Base-by-base conservation (phyloP, 2,797 vertebrate species). In the Aulostomus chinensis region DNA sequence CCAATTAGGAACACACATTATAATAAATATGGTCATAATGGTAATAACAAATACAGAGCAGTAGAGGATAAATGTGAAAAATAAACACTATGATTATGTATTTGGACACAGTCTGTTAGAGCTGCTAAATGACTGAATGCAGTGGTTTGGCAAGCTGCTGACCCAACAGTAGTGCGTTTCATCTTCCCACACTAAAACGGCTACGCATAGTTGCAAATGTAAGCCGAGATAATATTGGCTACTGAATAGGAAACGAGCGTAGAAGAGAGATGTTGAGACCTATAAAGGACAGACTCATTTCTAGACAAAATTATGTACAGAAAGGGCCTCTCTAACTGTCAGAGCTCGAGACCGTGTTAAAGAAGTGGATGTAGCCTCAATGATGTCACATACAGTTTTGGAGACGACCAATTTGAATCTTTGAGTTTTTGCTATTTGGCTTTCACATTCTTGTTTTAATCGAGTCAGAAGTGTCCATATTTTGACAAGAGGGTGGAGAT, bases 161-260 rank as follows among this genome's bases (percentile, higher is more conserved):
- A 83, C 58, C 78, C 70, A 69, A 72, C 68, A 73, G 45, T 60
- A 40, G 60, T 16, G n/a, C n/a, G 41, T 67, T 63, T 72, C 51
- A 68, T 71, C 68, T 39, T 16, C 49, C 30, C 65, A 65, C 68
- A 76, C 55, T 17, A n/a, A 36, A 72, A 50, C 64, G 52, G 61
- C 55, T 49, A 41, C 58, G 49, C 63, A 50, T 32, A 52, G 55
- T 33, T 28, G 71, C 38, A 67, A 72, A 70, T 67, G 64, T 24
- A 47, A 32, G 38, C 53, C 18, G 71, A 68, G 46, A 48, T 29
- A n/a, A n/a, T n/a, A n/a, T n/a, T n/a, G n/a, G n/a, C n/a, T n/a
- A n/a, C n/a, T n/a, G n/a, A n/a, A n/a, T n/a, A n/a, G 58, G 24
- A 45, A 43, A 37, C 22, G 37, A 11, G 31, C 6, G 7, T 22